A percentile compares a stretch with the other conserved stretches of the same genome.
Evolutionary conservation across 2,113 vertebrate genomes (phyloP).

Genomic region (Myotis yumanensis): DNA sequence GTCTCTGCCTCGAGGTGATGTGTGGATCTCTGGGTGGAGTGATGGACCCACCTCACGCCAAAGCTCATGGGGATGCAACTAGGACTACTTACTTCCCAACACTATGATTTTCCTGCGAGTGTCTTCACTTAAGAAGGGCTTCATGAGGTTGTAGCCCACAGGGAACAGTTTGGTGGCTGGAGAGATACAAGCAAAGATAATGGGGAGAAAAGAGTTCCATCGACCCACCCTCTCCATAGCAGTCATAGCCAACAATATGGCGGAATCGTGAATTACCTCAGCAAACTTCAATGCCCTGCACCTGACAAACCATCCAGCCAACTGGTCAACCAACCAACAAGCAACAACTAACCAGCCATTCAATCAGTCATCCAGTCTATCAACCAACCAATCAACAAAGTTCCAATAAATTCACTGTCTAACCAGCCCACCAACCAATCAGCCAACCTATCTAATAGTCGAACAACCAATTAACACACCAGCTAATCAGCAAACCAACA

Average conservation of each 20-base stretch:
- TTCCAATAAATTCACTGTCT: neutral
- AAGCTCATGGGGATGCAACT: neutral
- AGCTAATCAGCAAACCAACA: neutral
- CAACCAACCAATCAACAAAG: neutral
- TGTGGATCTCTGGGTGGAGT: neutral
- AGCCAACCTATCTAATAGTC: neutral
- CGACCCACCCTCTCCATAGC: neutral
- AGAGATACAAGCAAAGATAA: neutral
- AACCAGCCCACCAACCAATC: neutral
- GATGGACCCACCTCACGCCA: neutral
- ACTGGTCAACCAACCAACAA: neutral
- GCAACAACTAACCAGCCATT: neutral
- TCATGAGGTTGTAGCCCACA: conserved; percentile 96
- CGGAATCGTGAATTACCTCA: neutral
- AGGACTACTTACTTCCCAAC: conserved; percentile 89
- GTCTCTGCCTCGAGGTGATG: neutral
- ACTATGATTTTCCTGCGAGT: conserved; percentile 93
- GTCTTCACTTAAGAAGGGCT: conserved; percentile 95
- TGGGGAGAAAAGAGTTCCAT: neutral
- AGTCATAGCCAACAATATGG: neutral
- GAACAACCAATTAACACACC: neutral
- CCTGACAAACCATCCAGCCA: neutral
- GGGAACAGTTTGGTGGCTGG: conserved; percentile 96
- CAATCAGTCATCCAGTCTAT: neutral
- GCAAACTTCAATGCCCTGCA: neutral